These are phyloP conservation scores for Symphodus melops DNA, from an alignment of 2,113 vertebrate genomes.

Conservation along the genomic window DNA sequence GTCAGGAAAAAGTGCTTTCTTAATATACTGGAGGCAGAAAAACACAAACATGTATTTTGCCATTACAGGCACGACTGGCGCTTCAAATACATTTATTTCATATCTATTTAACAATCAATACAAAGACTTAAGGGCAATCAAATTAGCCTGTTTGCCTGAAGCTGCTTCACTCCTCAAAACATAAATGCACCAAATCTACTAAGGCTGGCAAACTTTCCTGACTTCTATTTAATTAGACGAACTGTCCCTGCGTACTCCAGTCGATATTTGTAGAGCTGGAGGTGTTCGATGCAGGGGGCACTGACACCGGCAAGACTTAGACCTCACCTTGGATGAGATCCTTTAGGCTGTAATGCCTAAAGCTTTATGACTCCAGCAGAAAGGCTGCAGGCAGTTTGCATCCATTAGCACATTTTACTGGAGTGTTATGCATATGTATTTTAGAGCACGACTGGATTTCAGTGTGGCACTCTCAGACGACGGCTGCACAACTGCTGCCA, in stretches of 20 bases:
- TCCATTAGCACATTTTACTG: slow-evolving; percentile 61
- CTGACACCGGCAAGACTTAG: slow-evolving; percentile 23
- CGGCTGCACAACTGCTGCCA: slow-evolving; percentile 43
- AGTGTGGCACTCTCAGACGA: slow-evolving; percentile 25
- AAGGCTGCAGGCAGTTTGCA: slow-evolving; percentile 58
- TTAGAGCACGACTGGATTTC: slow-evolving; percentile 31
- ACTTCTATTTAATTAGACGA: slow-evolving; percentile 44
- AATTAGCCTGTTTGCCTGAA: slow-evolving; percentile 42
- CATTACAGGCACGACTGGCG: slow-evolving; percentile 7
- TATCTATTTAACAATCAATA: slow-evolving; percentile 52
- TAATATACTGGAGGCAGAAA: neutral
- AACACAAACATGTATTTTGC: slow-evolving; percentile 53
- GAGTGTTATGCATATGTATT: slow-evolving; percentile 25
- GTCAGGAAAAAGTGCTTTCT: slow-evolving; percentile 23
- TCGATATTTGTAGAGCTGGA: slow-evolving; percentile 22
- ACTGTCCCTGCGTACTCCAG: slow-evolving; percentile 5
- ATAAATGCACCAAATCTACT: slow-evolving; percentile 27
- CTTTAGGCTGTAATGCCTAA: slow-evolving; percentile 34
- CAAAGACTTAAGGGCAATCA: slow-evolving; percentile 54
- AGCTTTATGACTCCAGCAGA: slow-evolving; percentile 46
- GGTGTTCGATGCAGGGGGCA: neutral
- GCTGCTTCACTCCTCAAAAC: slow-evolving; percentile 20
- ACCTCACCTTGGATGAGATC: slow-evolving; percentile 46
- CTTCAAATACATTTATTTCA: slow-evolving; percentile 40
- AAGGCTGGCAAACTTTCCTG: slow-evolving; percentile 16